Evolutionary conservation across 2,888 invertebrate genomes (phyloP).

Genomic region (Trichopoda pennipes): DNA sequence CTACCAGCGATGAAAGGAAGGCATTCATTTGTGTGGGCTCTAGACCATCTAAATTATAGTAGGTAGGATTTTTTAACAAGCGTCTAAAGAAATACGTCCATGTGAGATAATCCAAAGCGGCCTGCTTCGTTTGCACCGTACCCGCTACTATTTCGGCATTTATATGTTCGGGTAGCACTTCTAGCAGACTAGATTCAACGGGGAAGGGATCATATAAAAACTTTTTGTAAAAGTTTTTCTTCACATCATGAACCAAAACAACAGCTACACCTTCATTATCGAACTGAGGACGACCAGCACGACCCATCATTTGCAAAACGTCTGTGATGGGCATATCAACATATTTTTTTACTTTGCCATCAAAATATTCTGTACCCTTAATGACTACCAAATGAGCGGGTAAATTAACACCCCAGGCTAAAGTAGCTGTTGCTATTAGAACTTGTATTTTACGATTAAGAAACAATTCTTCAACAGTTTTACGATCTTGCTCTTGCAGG

Average conservation of each 20-base stretch:
- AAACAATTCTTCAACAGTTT: slow-evolving; percentile 95
- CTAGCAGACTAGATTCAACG: slow-evolving; percentile 96
- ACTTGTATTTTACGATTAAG: slow-evolving; percentile 98
- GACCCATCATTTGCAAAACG: slow-evolving; percentile 99
- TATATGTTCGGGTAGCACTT: slow-evolving; percentile 96
- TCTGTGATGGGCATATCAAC: slow-evolving; percentile 99
- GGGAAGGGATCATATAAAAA: slow-evolving; percentile 99
- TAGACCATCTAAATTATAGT: slow-evolving; percentile 89
- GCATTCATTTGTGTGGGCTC: slow-evolving; percentile 86
- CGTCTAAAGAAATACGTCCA: slow-evolving; percentile 99
- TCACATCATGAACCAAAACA: slow-evolving; percentile 95
- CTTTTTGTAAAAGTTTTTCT: slow-evolving; percentile 99
- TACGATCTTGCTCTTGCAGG: slow-evolving; percentile 94
- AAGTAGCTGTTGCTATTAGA: slow-evolving; percentile 96
- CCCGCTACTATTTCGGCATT: slow-evolving; percentile 98
- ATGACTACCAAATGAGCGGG: slow-evolving; percentile 99
- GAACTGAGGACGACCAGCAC: slow-evolving; percentile 98
- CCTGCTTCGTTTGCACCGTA: slow-evolving; percentile 95
- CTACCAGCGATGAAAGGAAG: slow-evolving; percentile 91
- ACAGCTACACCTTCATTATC: slow-evolving; percentile 95
- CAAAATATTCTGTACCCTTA: slow-evolving; percentile 99
- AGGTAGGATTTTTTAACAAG: slow-evolving; percentile 94
- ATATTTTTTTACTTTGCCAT: slow-evolving; percentile 97
- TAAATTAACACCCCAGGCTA: slow-evolving; percentile 99
- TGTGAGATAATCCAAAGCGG: slow-evolving; percentile 97